Evolutionary conservation across 2,113 vertebrate species (phyloP).

Genomic region (Eleginops maclovinus): DNA sequence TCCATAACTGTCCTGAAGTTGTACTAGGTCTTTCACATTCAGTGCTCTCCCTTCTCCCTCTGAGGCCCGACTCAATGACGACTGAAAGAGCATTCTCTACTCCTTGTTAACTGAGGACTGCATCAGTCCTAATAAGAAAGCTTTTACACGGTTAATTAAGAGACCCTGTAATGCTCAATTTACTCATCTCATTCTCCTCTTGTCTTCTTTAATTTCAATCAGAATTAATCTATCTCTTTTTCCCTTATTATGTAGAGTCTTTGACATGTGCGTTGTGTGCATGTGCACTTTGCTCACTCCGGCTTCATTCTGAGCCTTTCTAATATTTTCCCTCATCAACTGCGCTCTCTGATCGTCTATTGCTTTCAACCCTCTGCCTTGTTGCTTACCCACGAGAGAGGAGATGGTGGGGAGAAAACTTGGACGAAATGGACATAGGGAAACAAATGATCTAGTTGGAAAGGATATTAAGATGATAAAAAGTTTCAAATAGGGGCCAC

Average conservation of each 20-base stretch:
- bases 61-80: conserved; percentile 62
- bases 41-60: conserved; percentile 39
- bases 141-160: conserved; percentile 83
- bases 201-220: conserved; percentile 73
- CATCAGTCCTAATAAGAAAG: conserved; percentile 80
- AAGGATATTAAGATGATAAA: conserved; percentile 57
- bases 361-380: conserved; percentile 66
- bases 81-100: conserved; percentile 63
- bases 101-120: conserved; percentile 59
- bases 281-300: conserved; percentile 59
- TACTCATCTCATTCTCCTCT: conserved; percentile 69
- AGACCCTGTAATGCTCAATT: conserved; percentile 78
- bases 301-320: conserved; percentile 75
- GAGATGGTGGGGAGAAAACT: neutral
- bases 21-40: conserved; percentile 44
- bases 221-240: conserved; percentile 61
- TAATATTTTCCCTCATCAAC: conserved; percentile 22
- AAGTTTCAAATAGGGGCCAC: conserved; percentile 44
- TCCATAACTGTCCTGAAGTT: conserved; percentile 42
- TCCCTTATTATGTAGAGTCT: conserved; percentile 36
- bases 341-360: conserved; percentile 35
- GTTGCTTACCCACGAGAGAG: conserved; percentile 61
- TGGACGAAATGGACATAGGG: neutral
- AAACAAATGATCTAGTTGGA: conserved; percentile 48
- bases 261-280: no score